A percentile compares a stretch with the other conserved stretches of the same genome.
phyloP scores from a whole-genome alignment of 35 echinoderm and acorn worm species.

The Apostichopus parvimensis region DNA sequence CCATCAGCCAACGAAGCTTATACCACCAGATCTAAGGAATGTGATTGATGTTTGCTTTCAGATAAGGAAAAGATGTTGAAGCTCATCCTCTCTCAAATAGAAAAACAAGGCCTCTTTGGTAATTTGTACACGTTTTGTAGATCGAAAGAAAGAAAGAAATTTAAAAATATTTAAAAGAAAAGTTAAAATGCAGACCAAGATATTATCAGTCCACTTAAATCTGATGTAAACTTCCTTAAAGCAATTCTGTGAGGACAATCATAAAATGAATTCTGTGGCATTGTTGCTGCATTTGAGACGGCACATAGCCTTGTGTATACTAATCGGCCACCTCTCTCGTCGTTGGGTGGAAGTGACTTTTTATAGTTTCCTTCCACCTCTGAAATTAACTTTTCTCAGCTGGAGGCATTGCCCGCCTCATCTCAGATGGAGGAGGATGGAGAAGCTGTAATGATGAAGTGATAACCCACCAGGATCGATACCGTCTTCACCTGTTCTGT shows the following conservation, averaged over 20 bases:
- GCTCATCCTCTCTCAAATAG: neutral
- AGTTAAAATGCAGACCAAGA: neutral
- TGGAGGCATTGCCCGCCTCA: neutral
- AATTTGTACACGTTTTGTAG: neutral
- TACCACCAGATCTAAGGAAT: neutral
- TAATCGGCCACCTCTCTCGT: neutral
- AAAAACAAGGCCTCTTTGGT: no score
- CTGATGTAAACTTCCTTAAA: neutral
- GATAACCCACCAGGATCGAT: neutral
- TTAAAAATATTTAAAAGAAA: neutral
- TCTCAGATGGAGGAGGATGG: neutral
- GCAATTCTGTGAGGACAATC: neutral
- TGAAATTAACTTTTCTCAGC: constrained; percentile 3
- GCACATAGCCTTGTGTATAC: no score
- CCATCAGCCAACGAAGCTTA: neutral
- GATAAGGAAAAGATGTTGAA: neutral
- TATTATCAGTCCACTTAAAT: neutral
- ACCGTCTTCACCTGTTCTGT: neutral
- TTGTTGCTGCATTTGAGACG: no score
- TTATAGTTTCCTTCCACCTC: neutral
- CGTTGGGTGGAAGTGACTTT: neutral
- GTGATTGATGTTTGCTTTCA: neutral
- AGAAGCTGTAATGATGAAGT: neutral
- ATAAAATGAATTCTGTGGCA: neutral
- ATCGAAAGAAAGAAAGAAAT: neutral